phyloP scores from a whole-genome alignment of 2,888 invertebrate species.

The Sepiola atlantica region DNA sequence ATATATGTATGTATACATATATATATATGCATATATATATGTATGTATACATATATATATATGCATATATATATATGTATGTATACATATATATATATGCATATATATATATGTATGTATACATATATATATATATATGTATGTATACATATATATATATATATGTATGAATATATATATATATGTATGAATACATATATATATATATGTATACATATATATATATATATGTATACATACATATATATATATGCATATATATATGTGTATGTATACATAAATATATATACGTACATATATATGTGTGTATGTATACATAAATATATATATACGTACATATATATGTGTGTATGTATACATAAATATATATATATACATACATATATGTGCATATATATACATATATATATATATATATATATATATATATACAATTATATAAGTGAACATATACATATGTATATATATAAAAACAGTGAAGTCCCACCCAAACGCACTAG shows the following conservation, averaged over 20 bases:
- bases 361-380: not conserved
- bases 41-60: not conserved
- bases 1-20: constrained; percentile 24
- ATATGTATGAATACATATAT: not conserved
- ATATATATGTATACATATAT: not conserved
- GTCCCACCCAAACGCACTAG: no score
- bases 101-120: not conserved
- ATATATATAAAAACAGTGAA: no score
- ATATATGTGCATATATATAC: not conserved
- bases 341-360: not conserved
- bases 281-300: not conserved
- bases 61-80: not conserved
- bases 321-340: not conserved
- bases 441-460: not conserved
- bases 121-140: not conserved
- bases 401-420: not conserved
- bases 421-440: not conserved
- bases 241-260: not conserved
- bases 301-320: not conserved
- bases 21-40: not conserved
- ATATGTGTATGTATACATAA: not conserved
- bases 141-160: not conserved
- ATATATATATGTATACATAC: not conserved
- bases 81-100: not conserved
- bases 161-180: not conserved